Evolutionary conservation across 2,797 vertebrate species (phyloP), one percentile per base, ranked within the genome.

Genomic region (Craterocephalus amniculus): DNA sequence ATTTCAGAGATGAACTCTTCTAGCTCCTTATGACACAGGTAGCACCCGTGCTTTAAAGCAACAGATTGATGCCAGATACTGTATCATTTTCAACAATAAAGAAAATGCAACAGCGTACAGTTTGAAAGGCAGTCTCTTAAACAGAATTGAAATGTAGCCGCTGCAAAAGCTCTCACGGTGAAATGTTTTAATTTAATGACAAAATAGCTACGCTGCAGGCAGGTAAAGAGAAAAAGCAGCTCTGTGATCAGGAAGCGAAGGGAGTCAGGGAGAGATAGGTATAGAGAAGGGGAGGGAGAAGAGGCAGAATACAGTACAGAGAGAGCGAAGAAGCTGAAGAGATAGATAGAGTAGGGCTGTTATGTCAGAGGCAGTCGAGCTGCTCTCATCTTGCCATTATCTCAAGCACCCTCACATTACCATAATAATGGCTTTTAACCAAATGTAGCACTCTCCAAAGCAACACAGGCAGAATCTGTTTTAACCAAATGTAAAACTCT

Each of bases 361-460:
- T 93, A 91, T 93, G 90, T 92, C 91, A 93, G 86, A 92, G 86
- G 76, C 89, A 91, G 89, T 92, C 83, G 89, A 92, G 90, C 88
- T 84, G 91, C 92, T 93, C 90, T 93, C 89, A 93, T 93, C 92
- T 92, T 87, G 91, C 90, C 90, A 93, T 93, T 93, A 93, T 92
- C 91, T 93, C 89, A 91, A 93, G 92, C 86, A 91, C 90, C 90
- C 92, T 93, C 88, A 82, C 92, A 93, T 93, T 93, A 92, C 90
- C 92, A 93, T 93, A 93, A 93, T 92, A 93, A 93, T 92, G 91
- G 91, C 92, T 93, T 93, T 93, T 93, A 93, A 93, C 91, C 91
- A 93, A 93, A 93, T 93, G 91, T 91, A 91, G 91, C 89, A 88
- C 91, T 92, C 90, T 92, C 87, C 84, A 92, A 84, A 76, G 83